phyloP scores from a whole-genome alignment of 2,888 invertebrate genomes.

The Callyntrura sp. region DNA sequence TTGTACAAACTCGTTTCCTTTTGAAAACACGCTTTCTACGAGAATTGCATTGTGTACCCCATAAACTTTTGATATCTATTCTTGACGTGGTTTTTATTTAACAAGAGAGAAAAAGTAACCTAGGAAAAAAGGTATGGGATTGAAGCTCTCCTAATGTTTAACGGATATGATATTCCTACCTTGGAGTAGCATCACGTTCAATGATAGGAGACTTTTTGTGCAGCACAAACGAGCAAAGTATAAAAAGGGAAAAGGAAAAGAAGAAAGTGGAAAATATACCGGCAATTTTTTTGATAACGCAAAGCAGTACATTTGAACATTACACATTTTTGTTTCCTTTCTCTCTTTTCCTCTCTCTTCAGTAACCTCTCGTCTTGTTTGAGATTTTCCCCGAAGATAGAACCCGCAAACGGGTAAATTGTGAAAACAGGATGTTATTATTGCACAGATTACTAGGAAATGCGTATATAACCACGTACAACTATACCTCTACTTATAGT shows the following conservation, averaged over 20 bases:
- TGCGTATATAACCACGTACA: slow-evolving; percentile 29
- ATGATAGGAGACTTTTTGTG: not conserved
- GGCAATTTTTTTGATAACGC: slow-evolving; percentile 60
- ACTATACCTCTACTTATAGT: not conserved
- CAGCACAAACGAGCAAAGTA: not conserved
- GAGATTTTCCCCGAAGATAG: slow-evolving; percentile 9
- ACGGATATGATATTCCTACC: not conserved
- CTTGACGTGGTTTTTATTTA: slow-evolving; percentile 20
- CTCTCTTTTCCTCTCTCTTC: not conserved
- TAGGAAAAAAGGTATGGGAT: not conserved
- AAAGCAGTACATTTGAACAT: slow-evolving; percentile 14
- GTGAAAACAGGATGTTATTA: slow-evolving; percentile 44
- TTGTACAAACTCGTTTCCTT: slow-evolving; percentile 41
- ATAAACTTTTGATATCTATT: slow-evolving; percentile 54
- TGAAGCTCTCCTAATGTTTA: not conserved
- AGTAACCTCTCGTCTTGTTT: not conserved
- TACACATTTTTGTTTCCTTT: slow-evolving; percentile 28
- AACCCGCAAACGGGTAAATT: slow-evolving; percentile 10
- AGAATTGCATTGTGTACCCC: slow-evolving; percentile 34
- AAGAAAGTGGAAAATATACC: slow-evolving; percentile 26
- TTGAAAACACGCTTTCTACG: slow-evolving; percentile 47
- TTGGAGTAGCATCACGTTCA: not conserved
- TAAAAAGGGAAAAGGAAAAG: not conserved
- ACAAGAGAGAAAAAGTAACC: not conserved
- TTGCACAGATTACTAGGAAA: slow-evolving; percentile 46